Evolutionary conservation across 2,888 invertebrate genomes (phyloP).

Genomic region (Podabrus alpinus): DNA sequence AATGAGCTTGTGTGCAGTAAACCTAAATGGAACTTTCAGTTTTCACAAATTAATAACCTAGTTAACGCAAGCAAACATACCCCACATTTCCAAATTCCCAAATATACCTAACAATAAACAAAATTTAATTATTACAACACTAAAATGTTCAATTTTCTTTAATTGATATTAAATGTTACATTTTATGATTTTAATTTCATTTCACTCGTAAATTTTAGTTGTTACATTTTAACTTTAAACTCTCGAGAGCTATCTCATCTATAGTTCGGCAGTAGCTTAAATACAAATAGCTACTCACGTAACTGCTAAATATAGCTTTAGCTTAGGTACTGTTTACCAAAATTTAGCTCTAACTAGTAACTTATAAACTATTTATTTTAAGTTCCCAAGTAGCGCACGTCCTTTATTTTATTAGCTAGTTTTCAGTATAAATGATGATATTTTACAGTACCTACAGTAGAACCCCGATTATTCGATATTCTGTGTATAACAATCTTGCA

Average conservation of each 20-base stretch:
- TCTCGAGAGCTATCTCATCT: background rate
- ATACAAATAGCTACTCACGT: no score
- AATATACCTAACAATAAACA: background rate
- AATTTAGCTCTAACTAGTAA: no score
- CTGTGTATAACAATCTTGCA: no score
- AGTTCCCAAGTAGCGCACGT: no score
- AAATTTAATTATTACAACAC: background rate
- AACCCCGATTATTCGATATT: no score
- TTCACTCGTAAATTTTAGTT: background rate
- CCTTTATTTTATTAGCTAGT: no score
- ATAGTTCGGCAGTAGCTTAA: background rate
- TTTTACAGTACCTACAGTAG: no score
- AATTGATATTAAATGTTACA: background rate
- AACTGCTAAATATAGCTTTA: no score
- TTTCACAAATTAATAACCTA: slow-evolving; percentile 1
- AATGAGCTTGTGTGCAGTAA: background rate
- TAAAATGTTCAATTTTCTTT: background rate
- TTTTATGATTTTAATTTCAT: background rate
- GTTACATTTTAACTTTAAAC: background rate
- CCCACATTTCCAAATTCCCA: background rate
- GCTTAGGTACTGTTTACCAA: no score
- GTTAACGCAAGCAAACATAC: background rate
- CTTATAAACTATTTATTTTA: no score
- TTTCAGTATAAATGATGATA: no score
- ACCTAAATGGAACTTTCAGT: background rate